Evolutionary conservation across 2,113 vertebrate species (phyloP).

Genomic region (Stigmatopora nigra): DNA sequence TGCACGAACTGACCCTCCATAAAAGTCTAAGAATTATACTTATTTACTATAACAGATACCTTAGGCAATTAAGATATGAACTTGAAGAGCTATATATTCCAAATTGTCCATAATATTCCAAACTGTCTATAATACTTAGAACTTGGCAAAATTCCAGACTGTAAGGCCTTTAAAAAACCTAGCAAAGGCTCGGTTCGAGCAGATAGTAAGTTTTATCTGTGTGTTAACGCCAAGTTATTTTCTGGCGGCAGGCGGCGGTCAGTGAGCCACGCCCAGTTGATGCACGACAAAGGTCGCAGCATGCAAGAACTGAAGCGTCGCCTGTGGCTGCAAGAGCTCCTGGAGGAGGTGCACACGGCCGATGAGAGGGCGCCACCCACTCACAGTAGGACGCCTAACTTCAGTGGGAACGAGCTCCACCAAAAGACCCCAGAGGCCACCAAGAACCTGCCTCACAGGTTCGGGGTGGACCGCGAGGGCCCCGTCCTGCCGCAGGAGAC

Average conservation of each 20-base stretch:
- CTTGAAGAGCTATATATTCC: too few species aligned
- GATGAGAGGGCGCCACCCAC: constrained; percentile 64
- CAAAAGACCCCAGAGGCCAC: constrained; percentile 80
- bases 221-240: background rate
- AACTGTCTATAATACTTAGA: too few species aligned
- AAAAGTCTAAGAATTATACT: background rate
- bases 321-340: constrained; percentile 84
- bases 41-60: too few species aligned
- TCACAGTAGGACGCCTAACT: constrained; percentile 51
- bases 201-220: background rate
- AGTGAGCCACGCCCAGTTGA: constrained; percentile 90
- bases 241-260: constrained; percentile 77
- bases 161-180: too few species aligned
- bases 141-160: too few species aligned
- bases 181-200: too few species aligned
- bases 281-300: constrained; percentile 91
- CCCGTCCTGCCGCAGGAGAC: constrained; percentile 85
- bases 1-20: background rate
- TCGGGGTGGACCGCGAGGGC: constrained; percentile 70
- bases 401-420: constrained; percentile 67
- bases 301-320: constrained; percentile 84
- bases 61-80: too few species aligned
- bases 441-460: constrained; percentile 79
- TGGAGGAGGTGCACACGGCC: constrained; percentile 89
- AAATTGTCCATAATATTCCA: too few species aligned